phyloP scores from a whole-genome alignment of 2,888 invertebrate genomes.

The Clistopyga incitator region DNA sequence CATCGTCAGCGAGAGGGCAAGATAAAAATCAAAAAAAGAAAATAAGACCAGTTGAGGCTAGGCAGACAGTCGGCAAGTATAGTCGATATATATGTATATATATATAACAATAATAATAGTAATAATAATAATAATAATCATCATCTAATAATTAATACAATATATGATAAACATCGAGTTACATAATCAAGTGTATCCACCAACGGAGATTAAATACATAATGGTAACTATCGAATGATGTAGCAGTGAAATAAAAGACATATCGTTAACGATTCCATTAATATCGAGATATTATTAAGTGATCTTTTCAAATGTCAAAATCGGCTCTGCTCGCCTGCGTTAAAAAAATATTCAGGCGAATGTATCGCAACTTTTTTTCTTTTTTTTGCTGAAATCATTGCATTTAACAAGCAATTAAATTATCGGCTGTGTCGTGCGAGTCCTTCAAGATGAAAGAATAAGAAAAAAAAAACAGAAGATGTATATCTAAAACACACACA shows the following conservation, averaged over 20 bases:
- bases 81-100: conserved; percentile 60
- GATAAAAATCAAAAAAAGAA: conserved; percentile 84
- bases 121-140: no score
- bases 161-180: conserved; percentile 42
- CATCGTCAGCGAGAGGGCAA: conserved; percentile 84
- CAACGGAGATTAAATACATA: conserved; percentile 17
- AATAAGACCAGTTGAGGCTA: conserved; percentile 83
- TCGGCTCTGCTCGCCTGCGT: conserved; percentile 50
- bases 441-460: conserved; percentile 11
- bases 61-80: conserved; percentile 69
- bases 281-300: neutral
- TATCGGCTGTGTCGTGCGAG: conserved; percentile 18
- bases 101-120: no score
- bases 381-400: conserved; percentile 33
- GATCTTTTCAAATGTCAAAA: conserved; percentile 9
- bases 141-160: conserved; percentile 54
- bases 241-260: conserved; percentile 31
- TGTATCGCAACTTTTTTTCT: neutral
- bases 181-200: conserved; percentile 30
- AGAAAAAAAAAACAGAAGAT: no score
- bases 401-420: conserved; percentile 14
- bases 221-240: conserved; percentile 20
- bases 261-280: neutral
- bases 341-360: conserved; percentile 6
- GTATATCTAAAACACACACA: conserved; percentile 38